Evolutionary conservation across 2,888 invertebrate genomes (phyloP), one percentile per base, ranked within the genome.

Genomic region (Epirrhoe alternata): DNA sequence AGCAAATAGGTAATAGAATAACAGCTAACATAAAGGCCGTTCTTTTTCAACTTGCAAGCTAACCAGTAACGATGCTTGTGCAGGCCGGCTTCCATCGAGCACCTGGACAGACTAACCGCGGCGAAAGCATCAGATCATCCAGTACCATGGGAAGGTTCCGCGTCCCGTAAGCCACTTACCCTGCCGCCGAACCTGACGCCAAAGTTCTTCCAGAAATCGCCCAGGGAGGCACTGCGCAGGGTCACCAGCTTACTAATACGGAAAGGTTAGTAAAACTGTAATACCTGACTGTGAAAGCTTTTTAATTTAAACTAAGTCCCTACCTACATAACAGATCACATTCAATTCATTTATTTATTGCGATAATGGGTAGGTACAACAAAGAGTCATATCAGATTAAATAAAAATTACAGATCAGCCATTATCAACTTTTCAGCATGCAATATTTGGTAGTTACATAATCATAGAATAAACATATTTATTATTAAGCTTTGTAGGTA

Each of bases 201-300:
- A 79, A 97, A 97, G 90, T 97, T 97, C 94, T 96, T 97, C 94
- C 97, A 97, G 86, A 96, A 97, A 90, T 97, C 97, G 74, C 97
- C 97, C 55, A 94, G 97, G 81, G 97, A 97, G 89, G 97, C 97
- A 68, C 94, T 97, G 76, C 95, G 97, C 83, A 95, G 97, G 88
- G 97, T 97, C 83, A 97, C 97, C 86, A 97, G 97, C 94, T 95
- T 97, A 89, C 95, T 97, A 87, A 97, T 97, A 90, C 94, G 96
- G 87, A 96, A 96, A 94, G 96, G 97, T 96, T 90, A 94, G 94
- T 72, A 62, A 62, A 49, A 60, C 35, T 45, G 5, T 14, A 14
- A 14, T 45, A 24, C 1, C 3, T 24, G n/a, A n/a, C n/a, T n/a
- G n/a, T n/a, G n/a, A 24, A 24, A 24, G 24, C 24, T 24, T 24